Conservation (phyloP, 2,888 invertebrate species). For the Itoplectis maculator region DNA sequence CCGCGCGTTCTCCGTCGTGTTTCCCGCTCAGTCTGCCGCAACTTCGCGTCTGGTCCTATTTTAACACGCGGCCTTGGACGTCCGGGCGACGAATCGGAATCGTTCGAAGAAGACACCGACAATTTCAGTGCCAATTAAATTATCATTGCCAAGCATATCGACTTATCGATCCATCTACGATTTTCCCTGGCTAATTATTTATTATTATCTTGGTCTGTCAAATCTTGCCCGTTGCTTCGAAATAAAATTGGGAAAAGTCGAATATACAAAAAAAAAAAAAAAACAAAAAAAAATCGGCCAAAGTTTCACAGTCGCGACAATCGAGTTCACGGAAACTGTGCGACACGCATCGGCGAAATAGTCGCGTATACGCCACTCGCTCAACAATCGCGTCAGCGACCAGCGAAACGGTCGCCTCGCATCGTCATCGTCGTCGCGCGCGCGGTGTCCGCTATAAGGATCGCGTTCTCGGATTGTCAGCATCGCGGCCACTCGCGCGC, state of each 20-base stretch:
- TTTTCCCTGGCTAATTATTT: too few relatives aligned
- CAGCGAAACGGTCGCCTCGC: slow-evolving; percentile 67
- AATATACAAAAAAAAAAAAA: too few relatives aligned
- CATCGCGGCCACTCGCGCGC: slow-evolving; percentile 59
- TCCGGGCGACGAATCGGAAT: slow-evolving; percentile 31
- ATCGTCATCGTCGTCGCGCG: slow-evolving; percentile 57
- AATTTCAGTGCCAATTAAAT: slow-evolving; percentile 40
- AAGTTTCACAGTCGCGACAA: background rate
- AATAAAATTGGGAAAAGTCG: too few relatives aligned
- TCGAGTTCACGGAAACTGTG: slow-evolving; percentile 10
- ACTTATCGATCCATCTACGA: too few relatives aligned
- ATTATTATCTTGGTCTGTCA: too few relatives aligned
- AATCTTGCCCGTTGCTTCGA: too few relatives aligned
- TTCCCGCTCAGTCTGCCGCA: too few relatives aligned
- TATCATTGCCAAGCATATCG: too few relatives aligned
- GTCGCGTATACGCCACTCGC: slow-evolving; percentile 16
- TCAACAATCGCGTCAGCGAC: too few relatives aligned
- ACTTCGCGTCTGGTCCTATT: too few relatives aligned
- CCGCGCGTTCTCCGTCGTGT: slow-evolving; percentile 11
- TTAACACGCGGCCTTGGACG: background rate
- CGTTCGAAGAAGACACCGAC: slow-evolving; percentile 36
- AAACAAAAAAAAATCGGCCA: too few relatives aligned
- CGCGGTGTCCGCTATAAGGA: slow-evolving; percentile 68
- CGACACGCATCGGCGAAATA: background rate
- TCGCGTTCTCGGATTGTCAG: slow-evolving; percentile 73